phyloP scores from a whole-genome alignment of 2,888 invertebrate species.

The Tipula unca region DNA sequence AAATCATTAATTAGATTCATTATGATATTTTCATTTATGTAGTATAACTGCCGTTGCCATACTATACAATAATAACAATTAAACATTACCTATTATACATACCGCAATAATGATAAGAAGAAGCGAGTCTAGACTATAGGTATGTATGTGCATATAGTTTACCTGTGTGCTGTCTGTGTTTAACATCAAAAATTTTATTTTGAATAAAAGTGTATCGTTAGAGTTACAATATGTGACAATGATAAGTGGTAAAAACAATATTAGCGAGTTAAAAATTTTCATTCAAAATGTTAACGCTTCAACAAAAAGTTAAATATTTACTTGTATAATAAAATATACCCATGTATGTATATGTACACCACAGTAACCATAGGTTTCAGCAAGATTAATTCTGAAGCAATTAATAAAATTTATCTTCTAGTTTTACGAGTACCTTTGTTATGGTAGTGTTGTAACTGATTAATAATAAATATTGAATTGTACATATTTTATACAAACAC shows the following conservation, averaged over 20 bases:
- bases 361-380: background rate
- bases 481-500: no score
- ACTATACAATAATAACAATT: background rate
- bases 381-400: background rate
- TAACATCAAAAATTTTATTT: background rate
- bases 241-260: background rate
- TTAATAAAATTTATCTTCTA: no score
- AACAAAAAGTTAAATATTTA: background rate
- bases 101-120: background rate
- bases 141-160: background rate
- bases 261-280: background rate
- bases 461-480: no score
- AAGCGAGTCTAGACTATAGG: background rate
- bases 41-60: background rate
- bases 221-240: background rate
- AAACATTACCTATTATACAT: background rate
- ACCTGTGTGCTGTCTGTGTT: background rate
- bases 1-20: background rate
- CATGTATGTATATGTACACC: background rate
- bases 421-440: no score
- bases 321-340: background rate
- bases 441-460: no score
- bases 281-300: background rate
- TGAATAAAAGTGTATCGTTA: background rate
- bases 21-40: background rate